These are phyloP conservation scores for Myiagra hebetior DNA, from an alignment of 2,113 vertebrate species.

Conservation along the genomic window DNA sequence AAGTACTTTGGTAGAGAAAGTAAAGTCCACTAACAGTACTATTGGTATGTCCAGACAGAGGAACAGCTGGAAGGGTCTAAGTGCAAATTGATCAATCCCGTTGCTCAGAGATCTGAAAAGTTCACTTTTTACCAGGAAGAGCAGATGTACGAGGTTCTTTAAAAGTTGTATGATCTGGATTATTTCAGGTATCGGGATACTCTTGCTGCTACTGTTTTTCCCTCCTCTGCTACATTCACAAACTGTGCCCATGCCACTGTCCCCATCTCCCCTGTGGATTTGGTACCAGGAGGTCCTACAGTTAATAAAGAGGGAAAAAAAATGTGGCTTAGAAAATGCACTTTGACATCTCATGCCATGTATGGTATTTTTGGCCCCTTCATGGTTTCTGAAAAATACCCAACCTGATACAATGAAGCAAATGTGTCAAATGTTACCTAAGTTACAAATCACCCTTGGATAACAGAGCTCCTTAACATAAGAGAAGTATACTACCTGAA, in stretches of 20 bases:
- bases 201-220: background rate
- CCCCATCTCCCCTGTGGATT: fast-evolving
- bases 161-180: background rate
- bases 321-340: background rate
- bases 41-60: background rate
- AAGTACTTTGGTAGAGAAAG: background rate
- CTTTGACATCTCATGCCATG: background rate
- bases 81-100: background rate
- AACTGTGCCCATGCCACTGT: fast-evolving
- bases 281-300: background rate
- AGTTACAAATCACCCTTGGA: background rate
- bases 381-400: background rate
- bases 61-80: background rate
- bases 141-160: background rate
- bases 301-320: background rate
- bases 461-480: background rate
- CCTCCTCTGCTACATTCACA: background rate
- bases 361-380: background rate
- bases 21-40: background rate
- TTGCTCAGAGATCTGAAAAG: background rate
- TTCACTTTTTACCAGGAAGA: background rate
- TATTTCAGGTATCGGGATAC: background rate
- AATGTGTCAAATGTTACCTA: background rate
- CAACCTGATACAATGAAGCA: background rate
- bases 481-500: background rate